phyloP scores from a whole-genome alignment of 2,797 vertebrate species.

The Pteronotus mesoamericanus region DNA sequence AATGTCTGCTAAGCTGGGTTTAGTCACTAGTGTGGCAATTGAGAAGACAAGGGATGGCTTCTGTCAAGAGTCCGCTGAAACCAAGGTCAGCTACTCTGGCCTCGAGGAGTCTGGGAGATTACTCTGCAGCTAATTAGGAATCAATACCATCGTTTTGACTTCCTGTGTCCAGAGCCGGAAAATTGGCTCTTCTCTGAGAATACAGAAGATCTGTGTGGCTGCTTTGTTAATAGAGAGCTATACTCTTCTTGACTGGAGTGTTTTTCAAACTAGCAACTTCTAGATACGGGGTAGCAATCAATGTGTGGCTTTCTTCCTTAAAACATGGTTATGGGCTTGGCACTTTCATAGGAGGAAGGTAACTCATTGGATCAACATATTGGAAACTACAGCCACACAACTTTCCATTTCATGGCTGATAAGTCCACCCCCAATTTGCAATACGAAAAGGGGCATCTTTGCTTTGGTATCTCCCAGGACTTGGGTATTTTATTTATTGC shows the following conservation, averaged over 20 bases:
- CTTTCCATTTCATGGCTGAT: background rate
- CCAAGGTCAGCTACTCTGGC: background rate
- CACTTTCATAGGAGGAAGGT: background rate
- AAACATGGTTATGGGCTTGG: background rate
- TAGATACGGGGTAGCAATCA: background rate
- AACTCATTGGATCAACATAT: background rate
- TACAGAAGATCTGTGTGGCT: background rate
- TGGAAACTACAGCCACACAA: background rate
- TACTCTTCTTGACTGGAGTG: background rate
- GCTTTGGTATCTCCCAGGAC: background rate
- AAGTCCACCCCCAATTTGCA: background rate
- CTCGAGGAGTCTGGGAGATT: background rate
- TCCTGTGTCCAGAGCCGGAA: background rate
- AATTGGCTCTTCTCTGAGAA: background rate
- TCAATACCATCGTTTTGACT: background rate
- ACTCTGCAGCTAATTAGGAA: background rate
- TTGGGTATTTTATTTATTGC: background rate
- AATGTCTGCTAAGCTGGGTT: background rate
- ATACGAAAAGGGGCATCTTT: background rate
- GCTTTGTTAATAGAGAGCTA: background rate
- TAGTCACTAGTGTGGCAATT: accelerated
- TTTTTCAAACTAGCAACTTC: background rate
- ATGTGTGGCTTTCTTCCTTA: background rate
- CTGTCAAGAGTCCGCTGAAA: background rate
- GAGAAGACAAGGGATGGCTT: background rate